Evolutionary conservation across 92 coral and sea anemone species (phyloP).

Genomic region (Epizoanthus fatuus): DNA sequence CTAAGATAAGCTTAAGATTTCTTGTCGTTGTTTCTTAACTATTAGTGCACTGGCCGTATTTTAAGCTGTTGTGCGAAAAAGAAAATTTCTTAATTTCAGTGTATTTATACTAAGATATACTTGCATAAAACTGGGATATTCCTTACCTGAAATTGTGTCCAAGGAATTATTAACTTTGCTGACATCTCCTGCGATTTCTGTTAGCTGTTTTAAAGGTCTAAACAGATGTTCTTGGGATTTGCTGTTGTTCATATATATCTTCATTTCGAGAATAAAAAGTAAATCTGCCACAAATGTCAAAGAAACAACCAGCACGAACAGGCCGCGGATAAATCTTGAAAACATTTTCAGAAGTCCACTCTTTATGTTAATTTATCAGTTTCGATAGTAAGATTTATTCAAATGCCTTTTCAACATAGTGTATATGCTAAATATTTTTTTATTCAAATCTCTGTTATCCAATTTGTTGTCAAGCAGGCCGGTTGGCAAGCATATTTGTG

Average conservation of each 20-base stretch:
- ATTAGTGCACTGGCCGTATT: too few species aligned
- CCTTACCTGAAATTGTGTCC: slow-evolving; percentile 35
- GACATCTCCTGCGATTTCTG: not conserved
- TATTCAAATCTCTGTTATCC: not conserved
- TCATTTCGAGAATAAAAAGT: slow-evolving; percentile 36
- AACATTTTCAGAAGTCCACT: slow-evolving; percentile 7
- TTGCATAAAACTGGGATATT: too few species aligned
- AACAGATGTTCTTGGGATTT: not conserved
- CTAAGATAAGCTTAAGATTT: too few species aligned
- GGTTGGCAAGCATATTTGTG: slow-evolving; percentile 11
- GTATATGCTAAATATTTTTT: too few species aligned
- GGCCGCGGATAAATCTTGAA: slow-evolving; percentile 32
- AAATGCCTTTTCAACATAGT: too few species aligned
- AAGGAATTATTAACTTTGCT: not conserved
- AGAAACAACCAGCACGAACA: slow-evolving; percentile 33
- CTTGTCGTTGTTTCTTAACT: too few species aligned
- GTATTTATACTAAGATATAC: too few species aligned
- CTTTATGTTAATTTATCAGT: too few species aligned
- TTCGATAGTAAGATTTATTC: too few species aligned
- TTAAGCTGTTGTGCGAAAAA: too few species aligned
- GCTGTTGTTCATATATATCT: not conserved
- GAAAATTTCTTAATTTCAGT: too few species aligned
- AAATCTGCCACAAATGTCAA: slow-evolving; percentile 34
- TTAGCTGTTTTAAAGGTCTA: not conserved
- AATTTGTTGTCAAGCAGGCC: not conserved